phyloP scores from a whole-genome alignment of 2,113 vertebrate genomes.

The Arothron firmamentum region DNA sequence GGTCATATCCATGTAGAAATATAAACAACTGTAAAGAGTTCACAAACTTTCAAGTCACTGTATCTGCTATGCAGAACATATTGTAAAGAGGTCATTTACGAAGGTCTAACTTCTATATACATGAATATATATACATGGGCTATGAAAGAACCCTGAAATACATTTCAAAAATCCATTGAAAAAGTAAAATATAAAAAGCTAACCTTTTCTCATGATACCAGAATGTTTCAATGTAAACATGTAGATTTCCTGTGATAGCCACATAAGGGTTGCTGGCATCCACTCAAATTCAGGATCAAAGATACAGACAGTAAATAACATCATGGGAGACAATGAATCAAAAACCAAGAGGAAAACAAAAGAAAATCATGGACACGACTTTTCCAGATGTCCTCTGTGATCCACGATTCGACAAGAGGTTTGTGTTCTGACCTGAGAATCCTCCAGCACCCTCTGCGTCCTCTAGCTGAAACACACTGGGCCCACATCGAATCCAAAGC shows the following conservation, averaged over 20 bases:
- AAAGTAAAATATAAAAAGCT: slow-evolving; percentile 26
- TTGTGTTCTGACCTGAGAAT: not conserved
- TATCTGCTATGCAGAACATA: slow-evolving; percentile 37
- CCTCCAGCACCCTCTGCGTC: not conserved
- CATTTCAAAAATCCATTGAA: slow-evolving; percentile 20
- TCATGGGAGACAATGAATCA: slow-evolving; percentile 33
- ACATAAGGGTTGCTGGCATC: slow-evolving; percentile 5
- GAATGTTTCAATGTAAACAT: slow-evolving; percentile 75
- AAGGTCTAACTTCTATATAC: slow-evolving; percentile 29
- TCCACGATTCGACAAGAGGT: not conserved
- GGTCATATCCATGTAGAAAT: not conserved
- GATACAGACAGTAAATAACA: too few relatives aligned
- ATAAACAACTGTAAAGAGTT: slow-evolving; percentile 14
- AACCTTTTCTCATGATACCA: slow-evolving; percentile 53
- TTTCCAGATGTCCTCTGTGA: slow-evolving; percentile 26
- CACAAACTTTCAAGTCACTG: slow-evolving; percentile 8
- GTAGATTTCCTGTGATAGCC: slow-evolving; percentile 34
- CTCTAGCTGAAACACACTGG: slow-evolving; percentile 86
- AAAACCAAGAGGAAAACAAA: slow-evolving; percentile 19
- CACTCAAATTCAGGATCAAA: slow-evolving; percentile 28
- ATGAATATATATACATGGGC: slow-evolving; percentile 5
- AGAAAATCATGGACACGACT: slow-evolving; percentile 7
- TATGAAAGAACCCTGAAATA: slow-evolving; percentile 30
- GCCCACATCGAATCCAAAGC: slow-evolving; percentile 81
- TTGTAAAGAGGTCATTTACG: slow-evolving; percentile 45